Percentiles rank a stretch among this genome's conserved stretches.
Evolutionary conservation across 2,888 invertebrate species (phyloP).

Genomic region (Augochlorella aurata): DNA sequence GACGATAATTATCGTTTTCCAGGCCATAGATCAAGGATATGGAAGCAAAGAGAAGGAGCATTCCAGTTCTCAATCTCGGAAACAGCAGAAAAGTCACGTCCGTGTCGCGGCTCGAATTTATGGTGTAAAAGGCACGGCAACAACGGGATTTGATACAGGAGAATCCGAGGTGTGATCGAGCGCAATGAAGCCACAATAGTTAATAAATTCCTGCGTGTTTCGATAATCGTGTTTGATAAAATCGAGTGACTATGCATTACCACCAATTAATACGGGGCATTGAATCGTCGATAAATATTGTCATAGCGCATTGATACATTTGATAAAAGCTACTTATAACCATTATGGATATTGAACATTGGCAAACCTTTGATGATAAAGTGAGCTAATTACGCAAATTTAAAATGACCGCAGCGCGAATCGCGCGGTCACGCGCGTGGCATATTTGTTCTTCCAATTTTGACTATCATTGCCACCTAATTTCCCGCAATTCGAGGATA

Average conservation of each 20-base stretch:
- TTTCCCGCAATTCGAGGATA: no score
- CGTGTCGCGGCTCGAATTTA: not conserved
- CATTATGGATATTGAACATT: not conserved
- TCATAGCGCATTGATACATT: not conserved
- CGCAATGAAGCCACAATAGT: not conserved
- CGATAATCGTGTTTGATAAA: conserved; percentile 7
- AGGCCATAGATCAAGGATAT: not conserved
- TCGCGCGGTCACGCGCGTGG: not conserved
- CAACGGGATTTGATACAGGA: not conserved
- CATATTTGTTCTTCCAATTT: not conserved
- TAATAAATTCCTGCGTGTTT: not conserved
- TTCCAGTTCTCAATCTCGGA: not conserved
- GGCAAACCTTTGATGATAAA: not conserved
- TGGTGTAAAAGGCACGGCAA: not conserved
- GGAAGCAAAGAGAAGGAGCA: not conserved
- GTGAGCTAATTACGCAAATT: not conserved
- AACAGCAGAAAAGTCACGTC: not conserved
- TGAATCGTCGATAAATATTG: not conserved
- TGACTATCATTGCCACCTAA: not conserved
- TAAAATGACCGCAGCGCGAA: not conserved
- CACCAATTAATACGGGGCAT: not conserved
- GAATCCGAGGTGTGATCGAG: not conserved
- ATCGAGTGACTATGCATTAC: conserved; percentile 5
- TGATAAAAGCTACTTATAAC: not conserved
- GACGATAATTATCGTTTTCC: not conserved